Percentiles rank a stretch among this genome's conserved stretches.
Conservation (phyloP, 2,113 vertebrate species). For the Tetrax tetrax region DNA sequence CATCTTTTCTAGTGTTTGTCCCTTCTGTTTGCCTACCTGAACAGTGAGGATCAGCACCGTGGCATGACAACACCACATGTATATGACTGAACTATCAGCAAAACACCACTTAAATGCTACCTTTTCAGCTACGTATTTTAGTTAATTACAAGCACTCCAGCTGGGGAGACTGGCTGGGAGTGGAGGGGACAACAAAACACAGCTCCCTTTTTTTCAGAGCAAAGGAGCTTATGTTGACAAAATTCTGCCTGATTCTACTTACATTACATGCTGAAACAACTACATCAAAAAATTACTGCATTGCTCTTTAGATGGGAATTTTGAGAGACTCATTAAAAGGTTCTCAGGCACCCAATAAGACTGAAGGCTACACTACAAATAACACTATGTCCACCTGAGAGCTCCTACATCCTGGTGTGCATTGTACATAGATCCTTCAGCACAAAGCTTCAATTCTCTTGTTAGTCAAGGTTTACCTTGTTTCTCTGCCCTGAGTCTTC, state of each 20-base stretch:
- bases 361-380: background rate
- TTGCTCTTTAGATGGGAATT: background rate
- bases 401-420: background rate
- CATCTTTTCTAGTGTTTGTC: background rate
- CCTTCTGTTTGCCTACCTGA: background rate
- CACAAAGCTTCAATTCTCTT: background rate
- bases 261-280: background rate
- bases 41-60: background rate
- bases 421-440: background rate
- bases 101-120: background rate
- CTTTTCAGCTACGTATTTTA: background rate
- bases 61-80: background rate
- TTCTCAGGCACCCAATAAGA: background rate
- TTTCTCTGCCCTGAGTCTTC: background rate
- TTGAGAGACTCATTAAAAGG: background rate
- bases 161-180: too few species aligned
- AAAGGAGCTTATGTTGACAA: background rate
- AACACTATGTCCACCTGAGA: background rate
- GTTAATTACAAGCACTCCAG: background rate
- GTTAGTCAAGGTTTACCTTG: background rate
- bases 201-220: background rate
- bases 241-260: background rate
- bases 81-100: background rate
- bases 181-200: background rate
- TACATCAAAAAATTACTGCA: background rate